A percentile compares a stretch with the other conserved stretches of the same genome.
These are phyloP conservation scores for Brachionus plicatilis DNA, from an alignment of 1,140 invertebrate genomes.

Conservation along the genomic window DNA sequence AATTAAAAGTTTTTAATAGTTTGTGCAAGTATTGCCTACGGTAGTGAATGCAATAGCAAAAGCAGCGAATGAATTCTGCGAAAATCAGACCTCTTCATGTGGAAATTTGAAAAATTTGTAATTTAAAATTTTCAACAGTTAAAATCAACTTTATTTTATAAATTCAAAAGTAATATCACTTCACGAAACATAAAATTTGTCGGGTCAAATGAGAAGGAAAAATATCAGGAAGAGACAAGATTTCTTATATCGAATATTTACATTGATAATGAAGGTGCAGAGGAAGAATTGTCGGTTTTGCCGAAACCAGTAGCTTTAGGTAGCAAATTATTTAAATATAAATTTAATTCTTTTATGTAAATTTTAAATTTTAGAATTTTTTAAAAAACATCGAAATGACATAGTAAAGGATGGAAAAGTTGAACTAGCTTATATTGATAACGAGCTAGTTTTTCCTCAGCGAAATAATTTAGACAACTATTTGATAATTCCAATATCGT, in stretches of 20 bases:
- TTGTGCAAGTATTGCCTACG: neutral
- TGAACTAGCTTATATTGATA: slow-evolving; percentile 16
- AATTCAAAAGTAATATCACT: neutral
- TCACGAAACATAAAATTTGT: neutral
- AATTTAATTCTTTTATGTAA: neutral
- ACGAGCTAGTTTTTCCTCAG: slow-evolving; percentile 12
- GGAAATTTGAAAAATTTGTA: neutral
- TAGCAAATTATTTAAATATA: neutral
- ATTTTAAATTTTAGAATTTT: neutral
- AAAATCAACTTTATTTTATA: neutral
- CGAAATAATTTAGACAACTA: slow-evolving; percentile 29
- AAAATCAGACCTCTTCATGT: neutral
- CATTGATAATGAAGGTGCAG: neutral
- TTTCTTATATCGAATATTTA: slow-evolving; percentile 5
- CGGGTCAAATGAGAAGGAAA: neutral
- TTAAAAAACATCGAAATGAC: neutral
- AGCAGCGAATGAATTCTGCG: neutral
- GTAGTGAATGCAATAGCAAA: neutral
- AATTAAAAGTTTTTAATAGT: neutral
- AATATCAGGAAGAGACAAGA: neutral
- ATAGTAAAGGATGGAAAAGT: slow-evolving; percentile 21
- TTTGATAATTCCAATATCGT: slow-evolving; percentile 17
- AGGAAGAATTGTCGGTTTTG: neutral
- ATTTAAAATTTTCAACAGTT: neutral
- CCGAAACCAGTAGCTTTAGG: neutral